Evolutionary conservation across 2,888 invertebrate genomes (phyloP).

Genomic region (Biston betularia): DNA sequence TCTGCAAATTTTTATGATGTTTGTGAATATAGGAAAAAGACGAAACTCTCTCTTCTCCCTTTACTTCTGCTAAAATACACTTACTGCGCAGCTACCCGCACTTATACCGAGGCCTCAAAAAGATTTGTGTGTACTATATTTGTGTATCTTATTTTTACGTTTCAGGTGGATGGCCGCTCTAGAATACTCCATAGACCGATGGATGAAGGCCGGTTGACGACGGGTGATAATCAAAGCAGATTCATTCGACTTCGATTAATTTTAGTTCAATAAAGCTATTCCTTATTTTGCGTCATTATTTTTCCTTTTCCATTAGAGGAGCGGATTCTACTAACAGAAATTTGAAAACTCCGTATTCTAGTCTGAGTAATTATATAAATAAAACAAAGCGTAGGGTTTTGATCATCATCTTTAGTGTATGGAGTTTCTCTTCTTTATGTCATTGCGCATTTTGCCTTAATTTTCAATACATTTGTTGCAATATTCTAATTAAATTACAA

Average conservation of each 20-base stretch:
- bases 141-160: conserved; percentile 49
- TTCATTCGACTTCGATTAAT: conserved; percentile 73
- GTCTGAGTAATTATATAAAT: no score
- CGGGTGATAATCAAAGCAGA: conserved; percentile 59
- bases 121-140: background rate
- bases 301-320: conserved; percentile 12
- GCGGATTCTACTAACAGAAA: background rate
- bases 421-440: no score
- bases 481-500: background rate
- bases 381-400: no score
- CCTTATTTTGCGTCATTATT: conserved; percentile 36
- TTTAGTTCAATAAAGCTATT: conserved; percentile 60
- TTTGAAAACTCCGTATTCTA: background rate
- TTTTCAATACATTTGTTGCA: background rate
- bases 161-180: conserved; percentile 96
- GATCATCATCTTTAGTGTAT: no score
- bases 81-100: no score
- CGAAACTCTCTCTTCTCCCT: no score
- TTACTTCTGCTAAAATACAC: no score
- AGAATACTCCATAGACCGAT: conserved; percentile 97
- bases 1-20: no score
- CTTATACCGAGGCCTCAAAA: no score
- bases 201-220: conserved; percentile 93
- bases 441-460: background rate
- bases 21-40: no score